Base-by-base conservation (phyloP, 2,113 vertebrate genomes). In the Antennarius striatus region DNA sequence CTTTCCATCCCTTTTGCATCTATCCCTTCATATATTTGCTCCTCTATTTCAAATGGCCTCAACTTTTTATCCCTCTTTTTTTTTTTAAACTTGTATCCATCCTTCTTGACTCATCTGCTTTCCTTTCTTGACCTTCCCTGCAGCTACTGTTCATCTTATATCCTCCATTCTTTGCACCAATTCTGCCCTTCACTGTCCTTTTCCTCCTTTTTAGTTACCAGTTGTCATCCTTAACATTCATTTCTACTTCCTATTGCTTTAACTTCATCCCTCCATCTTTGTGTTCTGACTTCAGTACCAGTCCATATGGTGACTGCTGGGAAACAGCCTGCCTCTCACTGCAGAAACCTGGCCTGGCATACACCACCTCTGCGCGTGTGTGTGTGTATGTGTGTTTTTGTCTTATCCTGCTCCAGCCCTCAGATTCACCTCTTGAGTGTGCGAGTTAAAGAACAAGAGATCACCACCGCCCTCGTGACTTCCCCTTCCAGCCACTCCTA, bases 241-340 rank as follows among this genome's bases (percentile, higher is more conserved):
- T 56, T 43, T 28, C 15, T 11, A 1, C 46, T 12, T 50, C 22
- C 13, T 36, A n/a, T n/a, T n/a, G n/a, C 32, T 36, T 36, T 36
- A 3, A 11, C 22, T 63, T 28, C 14, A 36, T 63, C 62, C 53
- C 42, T 36, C 3, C 9, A 10, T 61, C 64, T 71, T 52, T 74
- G 39, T 76, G 77, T 83, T 76, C 65, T 75, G 65, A 75, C 77
- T 84, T 77, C 73, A 86, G 78, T 84, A 56, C 54, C 56, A 22
- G 64, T 84, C 92, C 93, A 93, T 93, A 92, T 93, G 92, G 92
- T 63, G 77, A 85, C 88, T 88, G 91, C 91, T 91, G 93, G 56
- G 91, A 62, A 62, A 40, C 89, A 77, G 82, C 70, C 88, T 89
- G 92, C 86, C 85, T 83, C 6, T 82, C 87, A 0, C 88, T 56